These are phyloP conservation scores for Campoplex nolae DNA, from an alignment of 2,888 invertebrate genomes.

Conservation along the genomic window DNA sequence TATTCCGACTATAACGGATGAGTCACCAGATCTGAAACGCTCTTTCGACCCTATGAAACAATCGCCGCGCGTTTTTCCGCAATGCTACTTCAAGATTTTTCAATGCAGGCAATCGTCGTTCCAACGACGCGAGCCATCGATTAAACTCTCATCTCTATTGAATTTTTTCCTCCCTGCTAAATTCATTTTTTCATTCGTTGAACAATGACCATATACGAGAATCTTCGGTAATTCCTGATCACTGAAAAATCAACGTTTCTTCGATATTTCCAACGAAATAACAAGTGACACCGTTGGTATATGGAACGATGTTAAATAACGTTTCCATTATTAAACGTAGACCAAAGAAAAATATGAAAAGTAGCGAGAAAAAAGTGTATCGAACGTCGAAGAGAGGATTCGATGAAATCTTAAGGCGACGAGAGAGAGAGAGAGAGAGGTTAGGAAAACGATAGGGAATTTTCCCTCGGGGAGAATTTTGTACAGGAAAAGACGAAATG, in stretches of 20 bases:
- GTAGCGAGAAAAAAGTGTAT: neutral
- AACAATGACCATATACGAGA: too few species aligned
- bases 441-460: slow-evolving; percentile 41
- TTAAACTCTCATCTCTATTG: neutral
- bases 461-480: neutral
- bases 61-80: slow-evolving; percentile 1
- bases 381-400: slow-evolving; percentile 1
- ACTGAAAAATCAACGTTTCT: neutral
- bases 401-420: slow-evolving; percentile 6
- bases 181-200: neutral
- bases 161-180: neutral
- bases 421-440: neutral
- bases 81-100: neutral
- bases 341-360: neutral
- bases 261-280: neutral
- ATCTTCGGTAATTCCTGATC: neutral
- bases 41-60: slow-evolving; percentile 1
- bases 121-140: neutral
- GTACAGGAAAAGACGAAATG: slow-evolving; percentile 29
- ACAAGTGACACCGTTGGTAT: too few species aligned
- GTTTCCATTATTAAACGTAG: neutral
- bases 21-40: neutral
- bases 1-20: slow-evolving; percentile 26
- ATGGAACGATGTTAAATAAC: neutral
- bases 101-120: neutral